Conservation (phyloP, 53 echinoderm and acorn worm species). For the Holothuria leucospilota region DNA sequence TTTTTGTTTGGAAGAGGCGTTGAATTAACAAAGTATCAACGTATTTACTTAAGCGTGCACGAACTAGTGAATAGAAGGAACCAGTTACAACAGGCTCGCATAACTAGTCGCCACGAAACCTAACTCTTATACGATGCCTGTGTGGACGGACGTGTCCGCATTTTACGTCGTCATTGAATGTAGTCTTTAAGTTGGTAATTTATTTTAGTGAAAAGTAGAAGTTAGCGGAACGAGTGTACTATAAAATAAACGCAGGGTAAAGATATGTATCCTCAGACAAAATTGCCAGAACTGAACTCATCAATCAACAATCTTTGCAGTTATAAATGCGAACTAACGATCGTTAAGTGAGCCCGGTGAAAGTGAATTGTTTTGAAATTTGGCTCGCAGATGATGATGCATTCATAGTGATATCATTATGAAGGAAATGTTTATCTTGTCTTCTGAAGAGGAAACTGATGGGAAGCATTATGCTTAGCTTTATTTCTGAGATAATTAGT, state of each 20-base stretch:
- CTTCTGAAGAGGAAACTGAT: neutral
- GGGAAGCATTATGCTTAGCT: no score
- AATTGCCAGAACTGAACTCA: neutral
- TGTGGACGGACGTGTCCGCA: no score
- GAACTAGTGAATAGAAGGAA: no score
- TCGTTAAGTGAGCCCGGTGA: neutral
- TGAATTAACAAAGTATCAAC: no score
- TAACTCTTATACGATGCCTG: no score
- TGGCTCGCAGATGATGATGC: constrained; percentile 8
- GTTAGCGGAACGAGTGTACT: neutral
- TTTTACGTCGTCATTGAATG: no score
- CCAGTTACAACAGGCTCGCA: no score
- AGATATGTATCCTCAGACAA: neutral
- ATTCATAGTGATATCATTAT: constrained; percentile 18
- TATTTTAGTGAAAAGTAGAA: neutral
- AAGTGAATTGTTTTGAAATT: neutral
- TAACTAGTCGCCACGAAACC: no score
- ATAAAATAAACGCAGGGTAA: neutral
- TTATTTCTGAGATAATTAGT: no score
- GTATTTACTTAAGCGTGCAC: no score
- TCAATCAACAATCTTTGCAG: neutral
- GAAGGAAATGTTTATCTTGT: constrained; percentile 17
- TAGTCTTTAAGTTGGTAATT: neutral
- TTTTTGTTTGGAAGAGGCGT: no score
- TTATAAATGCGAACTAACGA: neutral